These are phyloP conservation scores for Diaphora mendica DNA, from an alignment of 2,888 invertebrate genomes.

Conservation along the genomic window DNA sequence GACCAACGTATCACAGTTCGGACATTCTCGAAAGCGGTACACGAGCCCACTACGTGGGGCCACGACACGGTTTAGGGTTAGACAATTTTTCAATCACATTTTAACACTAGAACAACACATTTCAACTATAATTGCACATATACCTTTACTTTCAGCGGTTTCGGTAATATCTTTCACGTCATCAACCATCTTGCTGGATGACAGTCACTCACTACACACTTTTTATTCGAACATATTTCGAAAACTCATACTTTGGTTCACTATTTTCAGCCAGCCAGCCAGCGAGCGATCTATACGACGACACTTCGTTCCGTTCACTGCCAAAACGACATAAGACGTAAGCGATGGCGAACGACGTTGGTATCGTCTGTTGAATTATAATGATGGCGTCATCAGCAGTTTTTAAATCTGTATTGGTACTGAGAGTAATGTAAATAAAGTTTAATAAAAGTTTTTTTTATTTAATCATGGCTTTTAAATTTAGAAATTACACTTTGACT, in stretches of 20 bases:
- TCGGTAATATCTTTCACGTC: constrained; percentile 84
- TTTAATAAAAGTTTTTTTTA: neutral
- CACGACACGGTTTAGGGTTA: constrained; percentile 85
- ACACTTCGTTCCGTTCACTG: constrained; percentile 85
- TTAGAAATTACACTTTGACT: neutral
- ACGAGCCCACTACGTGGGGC: constrained; percentile 84
- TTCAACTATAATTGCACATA: constrained; percentile 79
- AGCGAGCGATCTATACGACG: constrained; percentile 84
- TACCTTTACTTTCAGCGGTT: constrained; percentile 86
- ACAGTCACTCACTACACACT: constrained; percentile 85
- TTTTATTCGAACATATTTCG: constrained; percentile 86
- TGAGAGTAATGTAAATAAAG: neutral
- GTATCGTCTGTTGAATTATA: constrained; percentile 52
- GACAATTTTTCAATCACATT: constrained; percentile 81
- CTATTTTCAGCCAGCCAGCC: constrained; percentile 85
- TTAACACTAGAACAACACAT: constrained; percentile 80
- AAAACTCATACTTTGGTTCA: constrained; percentile 86
- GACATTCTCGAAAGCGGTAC: constrained; percentile 82
- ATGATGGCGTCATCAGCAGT: constrained; percentile 52
- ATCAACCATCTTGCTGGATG: constrained; percentile 86
- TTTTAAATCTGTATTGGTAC: constrained; percentile 2
- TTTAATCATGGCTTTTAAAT: neutral
- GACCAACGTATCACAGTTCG: constrained; percentile 73
- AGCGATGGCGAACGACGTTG: constrained; percentile 66
- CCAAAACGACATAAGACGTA: constrained; percentile 71